A percentile compares a stretch with the other conserved stretches of the same genome.
These are phyloP conservation scores for Gerris lacustris DNA, from an alignment of 2,888 invertebrate genomes.

Conservation along the genomic window DNA sequence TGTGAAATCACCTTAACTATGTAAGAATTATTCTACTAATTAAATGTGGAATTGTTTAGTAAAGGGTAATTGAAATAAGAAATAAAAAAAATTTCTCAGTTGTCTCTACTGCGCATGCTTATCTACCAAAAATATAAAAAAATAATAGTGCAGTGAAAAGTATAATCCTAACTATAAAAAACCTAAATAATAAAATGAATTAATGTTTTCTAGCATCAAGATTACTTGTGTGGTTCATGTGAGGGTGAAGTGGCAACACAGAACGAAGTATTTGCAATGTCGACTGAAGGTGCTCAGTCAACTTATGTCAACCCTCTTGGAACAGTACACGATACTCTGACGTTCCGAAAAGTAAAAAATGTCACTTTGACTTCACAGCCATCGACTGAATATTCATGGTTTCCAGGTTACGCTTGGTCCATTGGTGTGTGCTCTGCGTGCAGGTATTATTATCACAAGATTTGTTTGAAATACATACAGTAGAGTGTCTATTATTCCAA, in stretches of 20 bases:
- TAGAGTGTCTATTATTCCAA: too few relatives aligned
- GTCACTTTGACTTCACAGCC: constrained; percentile 41
- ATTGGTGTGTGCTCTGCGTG: constrained; percentile 58
- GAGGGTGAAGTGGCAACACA: constrained; percentile 46
- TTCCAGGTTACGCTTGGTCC: constrained; percentile 73
- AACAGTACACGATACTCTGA: constrained; percentile 67
- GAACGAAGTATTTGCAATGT: constrained; percentile 65
- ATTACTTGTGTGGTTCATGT: constrained; percentile 46
- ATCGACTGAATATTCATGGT: constrained; percentile 68
- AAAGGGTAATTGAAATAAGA: too few relatives aligned
- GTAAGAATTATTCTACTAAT: too few relatives aligned
- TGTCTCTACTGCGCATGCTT: too few relatives aligned
- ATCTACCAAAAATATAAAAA: too few relatives aligned
- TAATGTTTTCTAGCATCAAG: constrained; percentile 32
- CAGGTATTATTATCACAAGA: constrained; percentile 29
- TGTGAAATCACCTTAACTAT: too few relatives aligned
- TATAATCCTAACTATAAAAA: too few relatives aligned
- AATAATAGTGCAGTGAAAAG: too few relatives aligned
- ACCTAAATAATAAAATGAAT: too few relatives aligned
- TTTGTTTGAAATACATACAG: too few relatives aligned
- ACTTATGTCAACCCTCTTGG: constrained; percentile 73
- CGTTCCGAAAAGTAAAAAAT: constrained; percentile 45
- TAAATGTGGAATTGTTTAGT: too few relatives aligned
- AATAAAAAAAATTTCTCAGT: too few relatives aligned
- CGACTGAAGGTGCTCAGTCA: constrained; percentile 62